Evolutionary conservation across 2,888 invertebrate genomes (phyloP).

Genomic region (Eupeodes latifasciatus): DNA sequence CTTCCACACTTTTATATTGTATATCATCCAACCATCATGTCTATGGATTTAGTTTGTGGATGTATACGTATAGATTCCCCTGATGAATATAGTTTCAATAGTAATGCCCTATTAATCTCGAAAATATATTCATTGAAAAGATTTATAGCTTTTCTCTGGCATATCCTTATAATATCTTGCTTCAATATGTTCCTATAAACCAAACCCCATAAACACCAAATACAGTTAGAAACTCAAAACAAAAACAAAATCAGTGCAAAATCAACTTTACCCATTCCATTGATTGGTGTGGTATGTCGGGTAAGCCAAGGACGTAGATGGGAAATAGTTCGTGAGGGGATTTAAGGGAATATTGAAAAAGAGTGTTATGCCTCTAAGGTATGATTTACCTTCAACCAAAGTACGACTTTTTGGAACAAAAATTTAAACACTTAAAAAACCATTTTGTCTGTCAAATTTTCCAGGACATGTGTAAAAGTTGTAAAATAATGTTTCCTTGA

Average conservation of each 20-base stretch:
- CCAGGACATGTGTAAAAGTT: too few species aligned
- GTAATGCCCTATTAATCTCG: slow-evolving; percentile 75
- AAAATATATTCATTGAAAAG: slow-evolving; percentile 76
- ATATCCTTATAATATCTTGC: slow-evolving; percentile 17
- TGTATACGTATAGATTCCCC: slow-evolving; percentile 37
- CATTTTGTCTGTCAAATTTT: too few species aligned
- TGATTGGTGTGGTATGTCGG: neutral
- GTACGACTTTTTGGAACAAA: too few species aligned
- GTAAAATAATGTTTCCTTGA: too few species aligned
- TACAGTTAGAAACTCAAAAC: slow-evolving; percentile 1
- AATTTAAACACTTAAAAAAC: too few species aligned
- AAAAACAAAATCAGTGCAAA: slow-evolving; percentile 31
- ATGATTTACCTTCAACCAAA: too few species aligned
- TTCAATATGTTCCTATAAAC: neutral
- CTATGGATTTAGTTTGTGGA: slow-evolving; percentile 48
- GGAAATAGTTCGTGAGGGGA: neutral
- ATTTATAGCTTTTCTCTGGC: slow-evolving; percentile 64
- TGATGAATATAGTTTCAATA: slow-evolving; percentile 71
- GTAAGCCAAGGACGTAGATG: neutral
- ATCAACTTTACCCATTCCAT: slow-evolving; percentile 40
- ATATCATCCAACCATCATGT: slow-evolving; percentile 59
- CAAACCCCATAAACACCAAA: neutral
- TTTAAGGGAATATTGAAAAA: neutral
- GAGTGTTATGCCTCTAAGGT: too few species aligned
- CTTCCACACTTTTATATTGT: neutral